phyloP scores from a whole-genome alignment of 2,888 invertebrate species.

The Hirtodrosophila alboralis region DNA sequence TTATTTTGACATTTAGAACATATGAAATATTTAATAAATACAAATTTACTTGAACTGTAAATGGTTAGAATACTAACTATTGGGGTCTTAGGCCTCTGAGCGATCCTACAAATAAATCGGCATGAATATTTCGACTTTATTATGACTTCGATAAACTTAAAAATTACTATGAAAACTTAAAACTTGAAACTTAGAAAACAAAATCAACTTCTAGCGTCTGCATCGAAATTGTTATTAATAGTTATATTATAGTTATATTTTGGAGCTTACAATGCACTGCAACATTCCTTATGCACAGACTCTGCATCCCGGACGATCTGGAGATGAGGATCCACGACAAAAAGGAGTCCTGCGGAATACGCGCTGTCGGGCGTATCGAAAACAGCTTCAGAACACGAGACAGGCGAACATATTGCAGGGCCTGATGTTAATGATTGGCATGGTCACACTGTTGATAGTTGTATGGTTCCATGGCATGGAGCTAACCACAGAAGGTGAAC shows the following conservation, averaged over 20 bases:
- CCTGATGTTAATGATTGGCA: slow-evolving; percentile 22
- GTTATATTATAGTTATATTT: slow-evolving; percentile 1
- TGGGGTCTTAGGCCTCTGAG: no score
- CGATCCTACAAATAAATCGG: no score
- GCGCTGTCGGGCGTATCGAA: slow-evolving; percentile 35
- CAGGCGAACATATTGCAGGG: slow-evolving; percentile 28
- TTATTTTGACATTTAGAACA: no score
- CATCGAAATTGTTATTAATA: slow-evolving; percentile 8
- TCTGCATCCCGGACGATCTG: slow-evolving; percentile 1
- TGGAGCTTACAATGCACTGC: background rate
- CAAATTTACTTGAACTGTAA: no score
- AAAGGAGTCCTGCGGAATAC: slow-evolving; percentile 43
- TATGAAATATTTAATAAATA: no score
- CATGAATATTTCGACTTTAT: no score
- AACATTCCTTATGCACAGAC: background rate
- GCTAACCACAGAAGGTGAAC: background rate
- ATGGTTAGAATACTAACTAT: no score
- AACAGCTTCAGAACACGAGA: slow-evolving; percentile 21
- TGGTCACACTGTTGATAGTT: slow-evolving; percentile 19
- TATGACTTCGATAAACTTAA: no score
- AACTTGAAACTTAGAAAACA: background rate
- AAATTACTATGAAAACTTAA: no score
- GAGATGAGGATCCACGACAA: slow-evolving; percentile 18
- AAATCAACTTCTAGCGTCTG: background rate
- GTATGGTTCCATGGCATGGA: slow-evolving; percentile 24